Conservation (phyloP, 1,140 invertebrate genomes). For the Rhagoletis pomonella region DNA sequence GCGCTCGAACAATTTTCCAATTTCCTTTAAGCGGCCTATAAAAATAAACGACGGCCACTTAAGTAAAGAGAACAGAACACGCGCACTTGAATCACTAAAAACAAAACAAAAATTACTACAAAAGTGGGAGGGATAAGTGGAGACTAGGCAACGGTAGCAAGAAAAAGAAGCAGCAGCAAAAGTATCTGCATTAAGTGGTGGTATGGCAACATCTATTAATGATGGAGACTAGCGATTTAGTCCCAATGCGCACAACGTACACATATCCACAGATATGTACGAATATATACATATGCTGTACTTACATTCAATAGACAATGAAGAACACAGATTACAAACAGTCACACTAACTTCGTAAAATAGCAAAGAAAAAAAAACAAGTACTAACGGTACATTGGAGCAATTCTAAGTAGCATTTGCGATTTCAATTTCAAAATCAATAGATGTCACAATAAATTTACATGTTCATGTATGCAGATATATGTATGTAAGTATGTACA, state of each 20-base stretch:
- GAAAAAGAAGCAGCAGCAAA: not conserved
- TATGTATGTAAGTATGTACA: not conserved
- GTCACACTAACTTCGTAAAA: not conserved
- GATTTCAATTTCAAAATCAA: conserved; percentile 35
- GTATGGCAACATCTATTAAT: not conserved
- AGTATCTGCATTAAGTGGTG: not conserved
- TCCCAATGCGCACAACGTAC: no score
- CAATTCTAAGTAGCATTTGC: not conserved
- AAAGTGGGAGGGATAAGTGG: not conserved
- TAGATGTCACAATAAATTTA: conserved; percentile 29
- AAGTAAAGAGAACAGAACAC: conserved; percentile 34
- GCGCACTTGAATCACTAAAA: not conserved
- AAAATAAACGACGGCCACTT: conserved; percentile 36
- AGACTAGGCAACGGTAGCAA: no score
- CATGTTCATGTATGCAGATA: not conserved
- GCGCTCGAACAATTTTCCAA: conserved; percentile 36
- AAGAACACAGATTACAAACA: not conserved
- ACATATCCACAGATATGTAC: not conserved
- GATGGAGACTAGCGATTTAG: no score
- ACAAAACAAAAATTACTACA: no score
- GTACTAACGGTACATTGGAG: not conserved
- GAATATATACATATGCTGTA: not conserved
- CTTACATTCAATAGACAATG: not conserved
- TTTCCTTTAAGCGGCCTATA: conserved; percentile 46
- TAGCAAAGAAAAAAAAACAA: not conserved